These are phyloP conservation scores for Takifugu flavidus DNA, from an alignment of 2,113 vertebrate species.

Conservation along the genomic window DNA sequence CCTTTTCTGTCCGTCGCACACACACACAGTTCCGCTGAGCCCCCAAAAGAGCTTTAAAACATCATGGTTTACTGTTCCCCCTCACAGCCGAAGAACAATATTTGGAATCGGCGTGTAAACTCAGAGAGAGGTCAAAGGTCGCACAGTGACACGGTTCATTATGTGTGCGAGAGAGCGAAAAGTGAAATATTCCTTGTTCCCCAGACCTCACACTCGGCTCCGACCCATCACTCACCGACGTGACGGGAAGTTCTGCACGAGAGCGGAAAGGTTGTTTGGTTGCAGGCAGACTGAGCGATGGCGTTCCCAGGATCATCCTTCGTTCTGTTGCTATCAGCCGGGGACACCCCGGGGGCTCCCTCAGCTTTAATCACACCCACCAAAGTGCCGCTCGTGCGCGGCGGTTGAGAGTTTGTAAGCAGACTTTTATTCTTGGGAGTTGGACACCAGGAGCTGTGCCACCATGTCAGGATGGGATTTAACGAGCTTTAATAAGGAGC, in stretches of 20 bases:
- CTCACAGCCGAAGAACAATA: conserved; percentile 62
- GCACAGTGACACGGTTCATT: conserved; percentile 26
- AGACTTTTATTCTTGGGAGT: conserved; percentile 30
- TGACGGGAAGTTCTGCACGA: conserved; percentile 8
- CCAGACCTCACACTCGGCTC: conserved; percentile 8
- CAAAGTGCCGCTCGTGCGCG: conserved; percentile 38
- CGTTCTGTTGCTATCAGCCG: conserved; percentile 8
- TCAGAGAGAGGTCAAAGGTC: conserved; percentile 44
- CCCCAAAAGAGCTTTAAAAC: conserved; percentile 50
- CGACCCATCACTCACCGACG: conserved; percentile 10
- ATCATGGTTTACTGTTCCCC: conserved; percentile 51
- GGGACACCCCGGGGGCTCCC: conserved; percentile 31
- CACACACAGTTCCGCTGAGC: conserved; percentile 16
- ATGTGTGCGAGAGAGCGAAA: conserved; percentile 19
- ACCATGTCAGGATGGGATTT: conserved; percentile 67
- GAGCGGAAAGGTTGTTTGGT: conserved; percentile 7
- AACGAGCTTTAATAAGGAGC: conserved; percentile 71
- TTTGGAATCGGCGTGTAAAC: conserved; percentile 61
- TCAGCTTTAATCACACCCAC: conserved; percentile 59
- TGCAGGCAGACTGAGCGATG: conserved; percentile 23
- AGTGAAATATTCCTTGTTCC: conserved; percentile 14
- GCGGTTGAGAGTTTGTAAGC: not conserved
- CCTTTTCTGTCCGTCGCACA: conserved; percentile 11
- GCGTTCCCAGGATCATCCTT: conserved; percentile 15
- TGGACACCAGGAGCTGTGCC: conserved; percentile 55